A percentile compares a stretch with the other conserved stretches of the same genome.
These are phyloP conservation scores for Bujurquina vittata DNA, from an alignment of 2,113 vertebrate genomes.

Conservation along the genomic window DNA sequence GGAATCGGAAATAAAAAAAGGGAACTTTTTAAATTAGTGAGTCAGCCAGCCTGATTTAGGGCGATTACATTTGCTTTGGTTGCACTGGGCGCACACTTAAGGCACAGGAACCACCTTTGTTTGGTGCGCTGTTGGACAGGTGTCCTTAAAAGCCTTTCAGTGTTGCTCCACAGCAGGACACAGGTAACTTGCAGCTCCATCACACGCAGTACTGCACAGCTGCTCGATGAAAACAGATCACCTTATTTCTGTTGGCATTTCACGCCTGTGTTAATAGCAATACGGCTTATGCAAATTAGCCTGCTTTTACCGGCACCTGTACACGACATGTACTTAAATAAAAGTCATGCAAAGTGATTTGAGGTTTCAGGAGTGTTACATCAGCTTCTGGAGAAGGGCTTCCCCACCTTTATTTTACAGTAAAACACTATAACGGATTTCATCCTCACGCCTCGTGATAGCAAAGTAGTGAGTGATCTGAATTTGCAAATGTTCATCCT, in stretches of 20 bases:
- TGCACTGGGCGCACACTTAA: background rate
- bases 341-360: background rate
- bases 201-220: background rate
- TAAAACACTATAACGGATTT: background rate
- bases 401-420: background rate
- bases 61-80: background rate
- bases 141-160: background rate
- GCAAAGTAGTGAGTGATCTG: constrained; percentile 43
- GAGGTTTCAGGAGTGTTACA: background rate
- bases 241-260: background rate
- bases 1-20: constrained; percentile 8
- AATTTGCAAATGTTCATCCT: constrained; percentile 51
- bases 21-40: constrained; percentile 11
- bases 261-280: background rate
- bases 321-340: background rate
- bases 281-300: background rate
- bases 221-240: background rate
- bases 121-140: background rate
- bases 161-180: background rate
- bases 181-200: background rate
- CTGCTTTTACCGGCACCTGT: background rate
- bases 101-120: background rate
- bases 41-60: background rate
- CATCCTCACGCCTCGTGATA: constrained; percentile 8
- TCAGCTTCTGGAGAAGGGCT: background rate